Conservation (phyloP, 2,113 vertebrate genomes). For the Sorex fumeus region DNA sequence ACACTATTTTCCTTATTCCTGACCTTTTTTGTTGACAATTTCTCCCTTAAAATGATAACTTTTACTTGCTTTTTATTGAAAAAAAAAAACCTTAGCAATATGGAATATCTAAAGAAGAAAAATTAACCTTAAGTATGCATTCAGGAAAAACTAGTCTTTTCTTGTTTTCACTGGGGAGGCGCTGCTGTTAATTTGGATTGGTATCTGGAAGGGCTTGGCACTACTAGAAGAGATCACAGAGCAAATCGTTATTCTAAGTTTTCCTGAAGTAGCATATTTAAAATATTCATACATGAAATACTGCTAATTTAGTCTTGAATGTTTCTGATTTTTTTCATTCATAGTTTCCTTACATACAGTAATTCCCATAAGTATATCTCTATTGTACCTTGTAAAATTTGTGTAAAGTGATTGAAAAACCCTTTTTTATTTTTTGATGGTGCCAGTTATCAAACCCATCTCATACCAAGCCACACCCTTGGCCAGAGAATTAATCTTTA, state of each 20-base stretch:
- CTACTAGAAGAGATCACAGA: not conserved
- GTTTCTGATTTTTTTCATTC: constrained; percentile 31
- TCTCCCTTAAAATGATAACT: constrained; percentile 22
- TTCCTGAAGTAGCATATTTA: constrained; percentile 21
- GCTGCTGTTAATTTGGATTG: constrained; percentile 39
- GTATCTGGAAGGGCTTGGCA: not conserved
- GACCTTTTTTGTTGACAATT: constrained; percentile 8
- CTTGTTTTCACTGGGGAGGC: constrained; percentile 2
- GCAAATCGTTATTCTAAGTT: constrained; percentile 28
- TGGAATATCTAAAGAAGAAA: constrained; percentile 22
- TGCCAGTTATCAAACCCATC: no score
- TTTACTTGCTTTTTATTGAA: not conserved
- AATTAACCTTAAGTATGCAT: not conserved
- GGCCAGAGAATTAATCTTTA: no score
- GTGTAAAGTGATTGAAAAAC: not conserved
- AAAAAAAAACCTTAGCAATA: not conserved
- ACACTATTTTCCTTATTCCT: constrained; percentile 45
- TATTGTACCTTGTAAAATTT: constrained; percentile 58
- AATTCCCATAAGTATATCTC: constrained; percentile 51
- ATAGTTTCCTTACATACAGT: constrained; percentile 33
- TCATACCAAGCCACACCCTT: no score
- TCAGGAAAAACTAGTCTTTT: constrained; percentile 42
- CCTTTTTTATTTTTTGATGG: no score
- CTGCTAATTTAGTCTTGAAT: constrained; percentile 29
- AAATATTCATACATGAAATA: constrained; percentile 9